Base-by-base conservation (phyloP, 2,888 invertebrate species). In the Latrodectus elegans region DNA sequence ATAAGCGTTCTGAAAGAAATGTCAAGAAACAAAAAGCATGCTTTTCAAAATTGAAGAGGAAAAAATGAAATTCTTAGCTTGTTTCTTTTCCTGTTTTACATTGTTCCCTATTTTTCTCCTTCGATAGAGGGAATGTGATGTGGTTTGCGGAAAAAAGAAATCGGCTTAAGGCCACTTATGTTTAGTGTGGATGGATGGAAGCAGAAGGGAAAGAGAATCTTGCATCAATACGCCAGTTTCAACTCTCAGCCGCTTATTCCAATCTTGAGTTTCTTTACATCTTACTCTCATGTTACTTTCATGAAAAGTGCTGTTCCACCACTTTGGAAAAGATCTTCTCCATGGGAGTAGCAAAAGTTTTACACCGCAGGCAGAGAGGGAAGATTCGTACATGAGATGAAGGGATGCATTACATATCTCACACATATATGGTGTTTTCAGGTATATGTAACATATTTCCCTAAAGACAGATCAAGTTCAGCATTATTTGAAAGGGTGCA, bases 141-240 rank as follows among this genome's bases (percentile, higher is more conserved):
- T 26, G 22, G 17, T 15, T 6, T 1, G 26, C 22, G n/a, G 68
- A 55, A 49, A 38, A 11, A 12, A 11, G 38, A 78, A 78, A 78
- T 78, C 78, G 52, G 78, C 78, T 78, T 78, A 78, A 70, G 78
- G 78, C 78, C 78, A 78, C 78, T 78, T 78, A 78, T 53, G 77
- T 6, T 71, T 49, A 12, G n/a, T 22, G 22, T 68, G n/a, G 14
- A 15, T n/a, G 49, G 49, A 51, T n/a, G 49, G 51, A 49, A 51
- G 71, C n/a, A 49, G n/a, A 71, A 14, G 71, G n/a, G 51, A 49
- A 49, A 71, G 14, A n/a, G 11, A 15, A 51, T n/a, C 49, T 15
- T 12, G 12, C 71, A n/a, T 49, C 71, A 12, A 49, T 49, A 49
- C 51, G 49, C n/a, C n/a, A 10, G 60, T n/a, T 60, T 60, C 60